Evolutionary conservation across 2,113 vertebrate species (phyloP).

Genomic region (Ciconia maguari): DNA sequence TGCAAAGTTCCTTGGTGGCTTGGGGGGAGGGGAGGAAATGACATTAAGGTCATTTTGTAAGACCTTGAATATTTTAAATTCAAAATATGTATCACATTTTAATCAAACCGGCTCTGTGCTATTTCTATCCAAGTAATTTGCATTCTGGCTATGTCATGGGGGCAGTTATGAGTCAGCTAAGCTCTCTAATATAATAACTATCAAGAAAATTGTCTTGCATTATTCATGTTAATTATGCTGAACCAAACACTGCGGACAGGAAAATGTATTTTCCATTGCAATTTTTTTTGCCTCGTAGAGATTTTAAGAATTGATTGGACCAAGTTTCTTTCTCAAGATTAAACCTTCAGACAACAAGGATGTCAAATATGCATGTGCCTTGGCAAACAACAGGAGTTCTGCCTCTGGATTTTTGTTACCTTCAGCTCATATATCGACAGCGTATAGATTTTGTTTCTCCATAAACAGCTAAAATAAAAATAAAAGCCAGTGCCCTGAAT

Average conservation of each 20-base stretch:
- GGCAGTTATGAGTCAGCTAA: conserved; percentile 74
- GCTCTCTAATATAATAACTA: conserved; percentile 75
- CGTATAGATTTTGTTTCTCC: not conserved
- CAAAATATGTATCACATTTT: conserved; percentile 69
- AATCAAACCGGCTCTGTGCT: conserved; percentile 63
- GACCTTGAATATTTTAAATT: conserved; percentile 65
- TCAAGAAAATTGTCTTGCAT: conserved; percentile 75
- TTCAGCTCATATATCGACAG: not conserved
- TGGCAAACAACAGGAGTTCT: not conserved
- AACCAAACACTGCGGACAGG: conserved; percentile 66
- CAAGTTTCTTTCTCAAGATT: conserved; percentile 32
- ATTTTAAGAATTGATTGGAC: conserved; percentile 62
- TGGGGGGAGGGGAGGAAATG: not conserved
- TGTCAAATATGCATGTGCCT: not conserved
- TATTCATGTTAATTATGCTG: conserved; percentile 79
- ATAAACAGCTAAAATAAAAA: not conserved
- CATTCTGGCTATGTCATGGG: conserved; percentile 67
- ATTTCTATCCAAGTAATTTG: conserved; percentile 63
- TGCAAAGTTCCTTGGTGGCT: conserved; percentile 41
- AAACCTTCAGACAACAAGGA: conserved; percentile 4
- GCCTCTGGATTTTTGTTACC: not conserved
- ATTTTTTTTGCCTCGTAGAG: conserved; percentile 61
- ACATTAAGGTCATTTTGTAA: conserved; percentile 62
- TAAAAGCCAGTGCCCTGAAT: not conserved
- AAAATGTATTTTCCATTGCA: conserved; percentile 67